Base-by-base conservation (phyloP, 2,888 invertebrate genomes). In the Steinernema carpocapsae region DNA sequence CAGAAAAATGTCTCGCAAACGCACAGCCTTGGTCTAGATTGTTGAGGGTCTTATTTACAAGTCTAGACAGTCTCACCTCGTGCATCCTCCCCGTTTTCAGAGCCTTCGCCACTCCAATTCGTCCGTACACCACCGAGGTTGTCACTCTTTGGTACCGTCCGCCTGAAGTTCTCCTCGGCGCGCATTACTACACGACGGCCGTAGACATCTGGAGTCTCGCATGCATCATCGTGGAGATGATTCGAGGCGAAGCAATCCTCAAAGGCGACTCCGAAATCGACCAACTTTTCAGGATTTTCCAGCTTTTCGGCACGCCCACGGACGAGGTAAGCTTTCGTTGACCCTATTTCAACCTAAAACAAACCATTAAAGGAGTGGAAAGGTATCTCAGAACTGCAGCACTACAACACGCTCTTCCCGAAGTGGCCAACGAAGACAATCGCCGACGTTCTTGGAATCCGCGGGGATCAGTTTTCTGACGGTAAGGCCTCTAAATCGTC, bases 251-350 rank as follows among this genome's bases (percentile, higher is more conserved):
- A 84, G 95, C 97, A 0, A 89, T 97, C 29, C 97, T 99, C 89
- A 94, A 95, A 88, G 97, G 97, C 17, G 97, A 97, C 89, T 97
- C 96, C 0, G 97, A 99, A 90, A 99, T 99, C 82, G 97, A 97
- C 89, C 97, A 99, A 87, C 91, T 99, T 0, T 97, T 97, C 89
- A 92, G 95, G 86, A 97, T 97, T 88, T 99, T 97, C 90, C 92
- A 95, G 87, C 93, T 95, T 84, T 89, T 99, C 74, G 92, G 93
- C 78, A 99, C 99, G 0, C 99, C 99, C 0, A 95, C 93, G 0
- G 95, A 97, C 87, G 93, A 94, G 71, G 92, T 93, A 72, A 96
- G 96, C 96, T 37, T 37, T 17, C n/a, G 19, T 56, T 1, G 4
- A 6, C 37, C 37, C 37, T 48, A 26, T 6, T 19, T 2, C 52